Evolutionary conservation across 2,888 invertebrate genomes (phyloP), one percentile per base, ranked within the genome.

Genomic region (Germaria angustata): DNA sequence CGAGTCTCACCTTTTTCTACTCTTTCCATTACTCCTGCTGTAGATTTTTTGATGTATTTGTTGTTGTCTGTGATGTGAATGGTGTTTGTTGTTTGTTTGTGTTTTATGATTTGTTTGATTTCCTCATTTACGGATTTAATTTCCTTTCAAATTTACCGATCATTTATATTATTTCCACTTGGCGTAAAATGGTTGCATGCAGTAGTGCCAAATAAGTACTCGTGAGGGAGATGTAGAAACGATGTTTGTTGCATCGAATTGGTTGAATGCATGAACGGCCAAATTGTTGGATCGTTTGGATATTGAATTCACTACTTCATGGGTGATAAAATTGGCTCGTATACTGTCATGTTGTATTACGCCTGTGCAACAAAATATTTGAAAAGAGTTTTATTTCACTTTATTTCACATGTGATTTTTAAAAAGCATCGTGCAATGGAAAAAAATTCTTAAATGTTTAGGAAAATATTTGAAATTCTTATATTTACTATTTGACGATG

Each of bases 121-220:
- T 89, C 87, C 89, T 89, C 88, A 89, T 89, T 88, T 89, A 87
- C 88, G 87, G 87, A 88, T 89, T 89, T 88, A 88, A 87, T 88
- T 89, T 86, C 86, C 88, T 89, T 89, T 88, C 84, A 88, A 88
- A 89, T 89, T 86, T 84, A 87, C 89, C 89, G 89, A 89, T 81
- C 71, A 53, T 66, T 80, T 72, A 73, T 63, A 72, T 72, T 59
- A 24, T 80, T 68, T 51, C 44, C 51, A 59, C 17, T 51, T 51
- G 28, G 51, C 72, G 57, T 80, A 80, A 66, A 80, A 80, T 73
- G 44, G 66, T 66, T 80, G 66, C 66, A 78, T 49, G 55, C 53
- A 39, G 55, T 46, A 39, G 28, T 41, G 28, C n/a, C 32, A 17
- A 41, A 41, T 24, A 73, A 36, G 57, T 59, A 24, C n/a, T 20